Evolutionary conservation across 2,113 vertebrate species (phyloP), one percentile per base, ranked within the genome.

Genomic region (Paracanthobrama guichenoti): DNA sequence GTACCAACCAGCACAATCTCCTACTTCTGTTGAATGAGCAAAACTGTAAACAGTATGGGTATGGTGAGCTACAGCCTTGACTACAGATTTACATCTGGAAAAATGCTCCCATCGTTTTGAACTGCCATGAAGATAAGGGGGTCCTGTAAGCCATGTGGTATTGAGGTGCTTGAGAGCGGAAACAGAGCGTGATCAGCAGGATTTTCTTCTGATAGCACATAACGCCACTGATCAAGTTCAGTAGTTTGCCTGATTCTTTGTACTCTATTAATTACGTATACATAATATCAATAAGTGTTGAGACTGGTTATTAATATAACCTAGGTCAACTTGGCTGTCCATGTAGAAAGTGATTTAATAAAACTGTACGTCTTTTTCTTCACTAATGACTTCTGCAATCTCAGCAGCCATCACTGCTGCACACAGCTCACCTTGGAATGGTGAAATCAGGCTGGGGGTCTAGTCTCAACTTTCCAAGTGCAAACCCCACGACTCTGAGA

Each of bases 401-500:
- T 79, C 42, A 7, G 79, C 75, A 7, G 76, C 76, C 20, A 84
- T 66, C 7, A 87, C 76, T 6, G 44, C 57, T 20, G 64, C 57
- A 67, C 82, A 84, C 14, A 80, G 18, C 24, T 69, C 74, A 13
- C 31, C 76, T 79, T 6, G 66, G 66, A 46, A 85, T 72, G 14
- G 66, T 85, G 20, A 46, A 42, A 22, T 79, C 59, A 35, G 69
- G 39, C 28, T 39, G 79, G 10, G 59, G 71, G n/a, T 31, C 44
- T 20, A 86, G 84, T 50, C 59, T 80, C 39, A n/a, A 24, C 13
- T 66, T 80, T 16, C 73, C 82, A 9, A 77, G 44, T 6, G 77
- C 42, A 42, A 84, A 84, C 1, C 82, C 59, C 28, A 59, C 50
- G 3, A n/a, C 31, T 71, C 35, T 11, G 3, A 71, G 16, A 35